A percentile compares a stretch with the other conserved stretches of the same genome.
These are phyloP conservation scores for Chroicocephalus ridibundus DNA, from an alignment of 2,113 vertebrate species.

Conservation along the genomic window DNA sequence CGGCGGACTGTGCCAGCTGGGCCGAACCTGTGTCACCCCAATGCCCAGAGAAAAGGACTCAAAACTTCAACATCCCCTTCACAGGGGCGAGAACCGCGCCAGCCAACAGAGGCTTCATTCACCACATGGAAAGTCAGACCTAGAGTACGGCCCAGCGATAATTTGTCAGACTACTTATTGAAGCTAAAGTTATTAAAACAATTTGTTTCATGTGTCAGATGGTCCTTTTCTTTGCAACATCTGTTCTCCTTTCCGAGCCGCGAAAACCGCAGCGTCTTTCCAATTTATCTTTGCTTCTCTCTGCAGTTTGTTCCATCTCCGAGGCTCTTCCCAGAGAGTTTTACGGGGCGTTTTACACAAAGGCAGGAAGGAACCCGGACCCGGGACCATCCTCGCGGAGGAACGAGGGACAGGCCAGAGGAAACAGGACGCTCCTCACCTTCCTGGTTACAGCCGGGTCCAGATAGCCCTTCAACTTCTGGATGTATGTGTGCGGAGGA, in stretches of 20 bases:
- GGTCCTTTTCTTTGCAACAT: not conserved
- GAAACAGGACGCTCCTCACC: conserved; percentile 78
- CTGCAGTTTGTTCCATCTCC: not conserved
- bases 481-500: conserved; percentile 95
- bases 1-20: not conserved
- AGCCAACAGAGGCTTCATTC: not conserved
- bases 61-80: rapidly evolving
- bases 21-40: not conserved
- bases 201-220: not conserved
- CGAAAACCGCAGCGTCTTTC: not conserved
- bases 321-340: not conserved
- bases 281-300: not conserved
- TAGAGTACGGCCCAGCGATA: not conserved
- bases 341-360: not conserved
- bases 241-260: not conserved
- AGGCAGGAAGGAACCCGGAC: conserved; percentile 27
- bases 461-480: conserved; percentile 93
- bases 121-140: not conserved
- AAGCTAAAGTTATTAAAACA: not conserved
- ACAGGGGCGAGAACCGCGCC: rapidly evolving
- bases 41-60: not conserved
- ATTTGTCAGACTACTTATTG: rapidly evolving
- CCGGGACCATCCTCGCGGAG: not conserved
- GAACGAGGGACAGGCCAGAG: not conserved
- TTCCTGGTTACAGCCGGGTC: conserved; percentile 95